Percentiles rank a stretch among this genome's conserved stretches.
These are phyloP conservation scores for Spongilla lacustris DNA, from an alignment of 37 sponge, comb jelly and placozoan genomes.

Conservation along the genomic window DNA sequence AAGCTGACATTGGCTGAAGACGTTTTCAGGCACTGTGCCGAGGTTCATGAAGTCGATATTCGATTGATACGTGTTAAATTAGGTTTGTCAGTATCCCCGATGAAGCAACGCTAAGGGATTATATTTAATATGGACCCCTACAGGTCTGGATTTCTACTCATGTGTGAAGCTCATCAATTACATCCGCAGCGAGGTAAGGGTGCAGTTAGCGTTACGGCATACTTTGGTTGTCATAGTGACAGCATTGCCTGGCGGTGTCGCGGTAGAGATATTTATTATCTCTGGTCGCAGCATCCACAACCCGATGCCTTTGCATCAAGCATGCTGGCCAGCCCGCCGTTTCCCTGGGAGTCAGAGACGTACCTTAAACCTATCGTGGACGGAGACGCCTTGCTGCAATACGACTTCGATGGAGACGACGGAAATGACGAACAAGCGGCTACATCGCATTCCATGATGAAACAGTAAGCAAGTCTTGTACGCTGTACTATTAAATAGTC, in stretches of 20 bases:
- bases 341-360: constrained; percentile 65
- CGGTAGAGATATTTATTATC: too few relatives aligned
- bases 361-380: constrained; percentile 60
- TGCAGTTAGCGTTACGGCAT: too few relatives aligned
- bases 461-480: too few relatives aligned
- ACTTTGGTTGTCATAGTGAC: neutral
- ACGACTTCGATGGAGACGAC: neutral
- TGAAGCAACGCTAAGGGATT: neutral
- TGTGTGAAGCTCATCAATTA: constrained; percentile 83
- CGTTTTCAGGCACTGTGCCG: constrained; percentile 54
- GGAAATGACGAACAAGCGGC: too few relatives aligned
- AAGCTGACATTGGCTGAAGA: constrained; percentile 7
- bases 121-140: too few relatives aligned
- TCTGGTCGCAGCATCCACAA: neutral
- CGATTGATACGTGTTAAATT: neutral
- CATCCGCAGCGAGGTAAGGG: constrained; percentile 41
- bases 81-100: neutral
- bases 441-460: neutral
- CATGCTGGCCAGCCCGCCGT: neutral
- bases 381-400: constrained; percentile 23
- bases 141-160: constrained; percentile 50
- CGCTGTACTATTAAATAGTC: too few relatives aligned
- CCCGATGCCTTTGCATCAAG: neutral
- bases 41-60: constrained; percentile 47
- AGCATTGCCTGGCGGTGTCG: too few relatives aligned